Conservation (phyloP, 1,140 invertebrate species). For the Drosophila sulfurigaster region DNA sequence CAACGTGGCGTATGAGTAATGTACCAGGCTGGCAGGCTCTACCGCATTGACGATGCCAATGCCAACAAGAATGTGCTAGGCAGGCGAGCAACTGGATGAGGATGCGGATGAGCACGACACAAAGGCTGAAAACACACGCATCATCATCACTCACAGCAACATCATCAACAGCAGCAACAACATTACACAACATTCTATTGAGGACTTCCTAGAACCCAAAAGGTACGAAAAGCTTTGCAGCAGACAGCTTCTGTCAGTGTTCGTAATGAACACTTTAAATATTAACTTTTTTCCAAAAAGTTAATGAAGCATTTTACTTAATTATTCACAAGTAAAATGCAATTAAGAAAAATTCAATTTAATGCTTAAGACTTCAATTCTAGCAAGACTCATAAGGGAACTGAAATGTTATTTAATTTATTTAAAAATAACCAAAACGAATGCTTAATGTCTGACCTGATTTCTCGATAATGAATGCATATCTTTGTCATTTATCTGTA, state of each 20-base stretch:
- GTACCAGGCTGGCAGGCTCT: conserved; percentile 16
- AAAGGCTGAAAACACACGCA: conserved; percentile 52
- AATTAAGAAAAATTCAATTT: background rate
- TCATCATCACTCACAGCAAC: conserved; percentile 49
- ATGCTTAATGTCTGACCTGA: background rate
- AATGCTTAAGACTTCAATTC: background rate
- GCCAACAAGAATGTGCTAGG: conserved; percentile 8
- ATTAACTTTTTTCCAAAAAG: background rate
- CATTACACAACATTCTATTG: conserved; percentile 5
- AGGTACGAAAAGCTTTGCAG: conserved; percentile 2
- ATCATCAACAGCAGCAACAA: conserved; percentile 3
- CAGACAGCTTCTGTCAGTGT: conserved; percentile 23
- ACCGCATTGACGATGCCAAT: conserved; percentile 18
- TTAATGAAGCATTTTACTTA: background rate
- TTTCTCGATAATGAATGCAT: background rate
- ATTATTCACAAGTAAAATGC: background rate
- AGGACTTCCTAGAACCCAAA: conserved; percentile 1
- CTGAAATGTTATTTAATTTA: no score
- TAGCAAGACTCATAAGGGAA: background rate
- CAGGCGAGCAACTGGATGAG: background rate
- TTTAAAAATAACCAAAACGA: no score
- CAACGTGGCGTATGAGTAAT: conserved; percentile 69
- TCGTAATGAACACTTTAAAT: background rate
- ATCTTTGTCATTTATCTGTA: background rate
- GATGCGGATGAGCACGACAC: conserved; percentile 25